A percentile compares a stretch with the other conserved stretches of the same genome.
These are phyloP conservation scores for Chymomyza procnemis DNA, from an alignment of 2,888 invertebrate genomes.

Conservation along the genomic window DNA sequence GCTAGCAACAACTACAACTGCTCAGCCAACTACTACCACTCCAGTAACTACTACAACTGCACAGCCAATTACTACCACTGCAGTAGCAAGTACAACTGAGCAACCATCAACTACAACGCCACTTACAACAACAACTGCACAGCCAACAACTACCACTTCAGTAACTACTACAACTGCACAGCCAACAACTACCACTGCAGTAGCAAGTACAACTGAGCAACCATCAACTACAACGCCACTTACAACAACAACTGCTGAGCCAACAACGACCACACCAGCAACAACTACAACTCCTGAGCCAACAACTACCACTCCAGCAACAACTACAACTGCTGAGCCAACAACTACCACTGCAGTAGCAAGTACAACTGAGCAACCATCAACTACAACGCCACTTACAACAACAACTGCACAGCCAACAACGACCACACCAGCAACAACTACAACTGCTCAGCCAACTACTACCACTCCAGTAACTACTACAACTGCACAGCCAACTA, in stretches of 20 bases:
- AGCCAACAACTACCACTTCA: not conserved
- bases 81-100: not conserved
- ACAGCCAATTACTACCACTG: not conserved
- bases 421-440: not conserved
- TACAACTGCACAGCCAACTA: not conserved
- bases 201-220: not conserved
- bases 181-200: not conserved
- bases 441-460: not conserved
- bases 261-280: not conserved
- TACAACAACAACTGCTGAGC: not conserved
- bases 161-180: not conserved
- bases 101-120: not conserved
- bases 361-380: too few species aligned
- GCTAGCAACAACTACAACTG: not conserved
- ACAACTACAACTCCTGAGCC: not conserved
- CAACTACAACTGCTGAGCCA: not conserved
- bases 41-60: not conserved
- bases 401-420: not conserved
- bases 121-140: not conserved
- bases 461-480: not conserved
- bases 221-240: not conserved
- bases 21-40: conserved; percentile 3
- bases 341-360: not conserved
- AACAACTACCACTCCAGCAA: not conserved
- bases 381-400: too few species aligned